A percentile compares a stretch with the other conserved stretches of the same genome.
Evolutionary conservation across 2,113 vertebrate species (phyloP).

Genomic region (Leptobrachium ailaonicum): DNA sequence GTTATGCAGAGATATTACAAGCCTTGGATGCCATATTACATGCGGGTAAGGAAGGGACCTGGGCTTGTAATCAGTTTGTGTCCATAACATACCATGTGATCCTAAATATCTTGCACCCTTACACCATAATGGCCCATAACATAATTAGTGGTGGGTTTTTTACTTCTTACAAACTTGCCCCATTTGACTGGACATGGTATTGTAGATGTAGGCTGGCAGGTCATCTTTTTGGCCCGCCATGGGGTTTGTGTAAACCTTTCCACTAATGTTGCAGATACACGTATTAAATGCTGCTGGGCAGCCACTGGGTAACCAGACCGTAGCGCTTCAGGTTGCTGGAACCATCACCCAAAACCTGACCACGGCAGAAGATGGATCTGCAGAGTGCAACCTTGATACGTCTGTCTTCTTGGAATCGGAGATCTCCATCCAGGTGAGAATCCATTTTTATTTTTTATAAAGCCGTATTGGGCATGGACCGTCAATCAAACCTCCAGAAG

Average conservation of each 20-base stretch:
- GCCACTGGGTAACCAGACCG: constrained; percentile 47
- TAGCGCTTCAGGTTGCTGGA: constrained; percentile 60
- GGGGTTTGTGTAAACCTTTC: too few relatives aligned
- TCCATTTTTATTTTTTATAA: not conserved
- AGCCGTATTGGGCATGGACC: not conserved
- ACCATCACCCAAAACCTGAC: constrained; percentile 59
- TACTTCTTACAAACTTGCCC: too few relatives aligned
- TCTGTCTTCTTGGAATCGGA: constrained; percentile 43
- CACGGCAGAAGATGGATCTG: constrained; percentile 58
- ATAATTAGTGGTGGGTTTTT: too few relatives aligned
- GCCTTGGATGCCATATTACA: not conserved
- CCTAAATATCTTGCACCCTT: too few relatives aligned
- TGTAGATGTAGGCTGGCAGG: too few relatives aligned
- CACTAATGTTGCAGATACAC: constrained; percentile 52
- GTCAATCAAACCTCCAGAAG: too few relatives aligned
- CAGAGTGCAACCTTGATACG: constrained; percentile 60
- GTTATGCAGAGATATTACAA: not conserved
- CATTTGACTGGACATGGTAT: too few relatives aligned
- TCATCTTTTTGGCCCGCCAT: too few relatives aligned
- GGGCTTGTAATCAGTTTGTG: too few relatives aligned
- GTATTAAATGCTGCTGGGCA: constrained; percentile 45
- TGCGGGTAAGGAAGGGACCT: not conserved
- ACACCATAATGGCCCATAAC: too few relatives aligned
- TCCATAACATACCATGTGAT: too few relatives aligned
- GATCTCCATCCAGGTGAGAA: constrained; percentile 5